A percentile compares a stretch with the other conserved stretches of the same genome.
These are phyloP conservation scores for Xyliphius kryptos DNA, from an alignment of 2,113 vertebrate species.

Conservation along the genomic window DNA sequence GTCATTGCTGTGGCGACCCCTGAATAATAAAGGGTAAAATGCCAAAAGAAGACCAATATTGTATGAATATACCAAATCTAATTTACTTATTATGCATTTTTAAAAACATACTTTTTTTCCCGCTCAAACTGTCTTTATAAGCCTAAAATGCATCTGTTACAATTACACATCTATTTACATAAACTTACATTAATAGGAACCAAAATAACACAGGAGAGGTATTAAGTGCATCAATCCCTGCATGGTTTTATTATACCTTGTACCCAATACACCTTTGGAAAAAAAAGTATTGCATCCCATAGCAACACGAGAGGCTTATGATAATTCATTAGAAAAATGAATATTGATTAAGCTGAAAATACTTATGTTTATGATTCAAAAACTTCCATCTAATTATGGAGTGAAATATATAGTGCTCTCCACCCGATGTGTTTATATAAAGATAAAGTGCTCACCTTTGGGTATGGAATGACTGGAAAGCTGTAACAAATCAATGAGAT, in stretches of 20 bases:
- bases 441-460: conserved; percentile 63
- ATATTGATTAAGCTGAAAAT: conserved; percentile 47
- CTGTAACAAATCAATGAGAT: conserved; percentile 54
- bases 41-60: too few species aligned
- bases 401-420: conserved; percentile 48
- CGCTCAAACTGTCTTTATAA: too few species aligned
- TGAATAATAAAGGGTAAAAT: too few species aligned
- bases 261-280: background rate
- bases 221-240: background rate
- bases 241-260: background rate
- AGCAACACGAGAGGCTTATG: conserved; percentile 8
- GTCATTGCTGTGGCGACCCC: too few species aligned
- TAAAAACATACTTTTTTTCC: too few species aligned
- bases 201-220: too few species aligned
- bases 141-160: too few species aligned
- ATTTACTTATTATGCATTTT: too few species aligned
- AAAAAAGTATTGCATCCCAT: conserved; percentile 12
- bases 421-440: conserved; percentile 52
- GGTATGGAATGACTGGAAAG: conserved; percentile 48
- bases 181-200: too few species aligned
- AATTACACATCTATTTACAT: too few species aligned
- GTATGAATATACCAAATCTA: too few species aligned
- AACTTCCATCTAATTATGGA: conserved; percentile 50
- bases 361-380: conserved; percentile 36
- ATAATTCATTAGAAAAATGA: conserved; percentile 40